These are phyloP conservation scores for Caradrina clavipalpis DNA, from an alignment of 2,888 invertebrate genomes.

Conservation along the genomic window DNA sequence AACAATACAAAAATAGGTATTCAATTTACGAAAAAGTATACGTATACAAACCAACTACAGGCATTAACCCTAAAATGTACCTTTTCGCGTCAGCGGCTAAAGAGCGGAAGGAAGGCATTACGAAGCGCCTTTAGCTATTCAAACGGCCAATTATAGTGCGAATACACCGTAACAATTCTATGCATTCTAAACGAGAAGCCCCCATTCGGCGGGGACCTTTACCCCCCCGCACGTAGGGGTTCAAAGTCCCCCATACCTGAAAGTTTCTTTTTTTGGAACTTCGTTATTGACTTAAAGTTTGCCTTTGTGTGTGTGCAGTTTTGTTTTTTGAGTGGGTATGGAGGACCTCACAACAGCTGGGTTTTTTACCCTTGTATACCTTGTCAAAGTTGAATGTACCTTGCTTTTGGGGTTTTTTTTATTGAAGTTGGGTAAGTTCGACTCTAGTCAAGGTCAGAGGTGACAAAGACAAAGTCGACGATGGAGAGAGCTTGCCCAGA, in stretches of 20 bases:
- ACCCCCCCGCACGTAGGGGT: constrained; percentile 20
- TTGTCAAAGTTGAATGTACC: too few species aligned
- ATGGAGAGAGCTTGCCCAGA: too few species aligned
- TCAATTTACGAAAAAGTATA: constrained; percentile 27
- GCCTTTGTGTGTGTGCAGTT: constrained; percentile 32
- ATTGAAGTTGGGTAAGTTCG: too few species aligned
- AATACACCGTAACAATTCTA: constrained; percentile 60
- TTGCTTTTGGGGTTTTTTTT: too few species aligned
- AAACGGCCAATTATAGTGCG: constrained; percentile 60
- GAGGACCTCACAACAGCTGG: not conserved
- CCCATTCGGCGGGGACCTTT: constrained; percentile 21
- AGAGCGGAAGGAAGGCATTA: constrained; percentile 59
- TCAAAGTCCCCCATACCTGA: constrained; percentile 23
- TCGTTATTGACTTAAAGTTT: constrained; percentile 50
- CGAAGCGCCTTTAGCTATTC: constrained; percentile 43
- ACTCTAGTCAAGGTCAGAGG: too few species aligned
- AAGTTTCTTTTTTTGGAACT: constrained; percentile 42
- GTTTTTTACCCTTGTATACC: too few species aligned
- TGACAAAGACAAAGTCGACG: too few species aligned
- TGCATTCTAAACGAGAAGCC: constrained; percentile 62
- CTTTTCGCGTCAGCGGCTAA: constrained; percentile 12
- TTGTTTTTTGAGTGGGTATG: constrained; percentile 37
- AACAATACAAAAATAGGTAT: constrained; percentile 12
- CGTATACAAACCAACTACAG: constrained; percentile 2
- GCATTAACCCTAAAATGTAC: constrained; percentile 23